Evolutionary conservation across 1,140 invertebrate genomes (phyloP).

Genomic region (Spodoptera litura): DNA sequence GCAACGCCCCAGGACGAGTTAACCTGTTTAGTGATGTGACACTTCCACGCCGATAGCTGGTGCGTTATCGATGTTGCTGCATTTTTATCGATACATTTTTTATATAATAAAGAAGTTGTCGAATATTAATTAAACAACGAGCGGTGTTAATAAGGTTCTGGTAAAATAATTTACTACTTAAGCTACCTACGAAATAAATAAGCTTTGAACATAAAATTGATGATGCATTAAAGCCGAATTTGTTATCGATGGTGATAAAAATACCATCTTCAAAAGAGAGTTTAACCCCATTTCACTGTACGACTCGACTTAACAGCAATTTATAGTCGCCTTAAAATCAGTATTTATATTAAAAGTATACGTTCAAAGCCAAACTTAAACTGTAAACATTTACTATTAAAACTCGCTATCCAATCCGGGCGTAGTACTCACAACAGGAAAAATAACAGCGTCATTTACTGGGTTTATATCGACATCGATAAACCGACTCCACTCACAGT

Average conservation of each 20-base stretch:
- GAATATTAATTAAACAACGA: too few species aligned
- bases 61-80: constrained; percentile 59
- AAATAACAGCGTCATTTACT: constrained; percentile 69
- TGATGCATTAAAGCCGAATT: constrained; percentile 6
- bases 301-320: constrained; percentile 19
- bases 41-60: neutral
- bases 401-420: constrained; percentile 59
- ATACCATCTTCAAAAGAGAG: constrained; percentile 14
- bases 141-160: too few species aligned
- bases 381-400: constrained; percentile 58
- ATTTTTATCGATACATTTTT: neutral
- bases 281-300: constrained; percentile 9
- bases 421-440: constrained; percentile 57
- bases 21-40: constrained; percentile 72
- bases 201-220: neutral
- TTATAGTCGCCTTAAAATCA: constrained; percentile 18
- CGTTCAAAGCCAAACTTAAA: constrained; percentile 52
- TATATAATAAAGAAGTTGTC: too few species aligned
- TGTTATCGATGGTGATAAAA: constrained; percentile 18
- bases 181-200: neutral
- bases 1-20: constrained; percentile 80
- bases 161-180: too few species aligned
- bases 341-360: constrained; percentile 32
- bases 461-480: constrained; percentile 80
- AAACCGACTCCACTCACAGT: constrained; percentile 65